Base-by-base conservation (phyloP, 1,140 invertebrate genomes). In the Acyrthosiphon pisum region DNA sequence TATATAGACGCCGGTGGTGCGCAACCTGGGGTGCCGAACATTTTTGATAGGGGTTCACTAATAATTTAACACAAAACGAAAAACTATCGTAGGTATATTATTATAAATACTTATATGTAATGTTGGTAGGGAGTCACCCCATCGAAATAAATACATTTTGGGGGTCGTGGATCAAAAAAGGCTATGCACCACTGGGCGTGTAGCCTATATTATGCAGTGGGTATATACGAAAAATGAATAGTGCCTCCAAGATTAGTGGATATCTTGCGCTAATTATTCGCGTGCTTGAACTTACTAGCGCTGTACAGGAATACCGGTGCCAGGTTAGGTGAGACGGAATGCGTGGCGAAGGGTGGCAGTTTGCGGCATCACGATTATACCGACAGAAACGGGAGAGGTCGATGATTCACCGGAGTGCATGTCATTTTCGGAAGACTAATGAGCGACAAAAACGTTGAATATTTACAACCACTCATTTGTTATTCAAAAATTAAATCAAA, bases 401-500 rank as follows among this genome's bases (percentile, higher is more conserved):
- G 83, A 84, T 37, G 3, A 41, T 84, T 84, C 22, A 44, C 41
- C 22, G 2, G n/a, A 53, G 48, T 50, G 26, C 46, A 9, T 86
- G 84, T 88, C n/a, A 35, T 88, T 37, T 88, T 88, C 20, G 8
- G 18, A 53, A 50, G 87, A 88, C 87, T 53, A 53, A 53, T 53
- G 48, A 89, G 50, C 3, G 87, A 56, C 87, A 37, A 89, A 53
- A 89, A 88, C 87, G 87, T 48, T 88, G 30, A 88, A 88, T 88
- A 88, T 88, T 88, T 88, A 88, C 22, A 37, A 89, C 87, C 50
- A 37, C 48, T 89, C n/a, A 41, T 89, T 89, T 56, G 22, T 56
- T 89, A 87, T 89, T 89, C 48, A 53, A 89, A 53, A 89, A 89
- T 89, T 89, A 89, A 89, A 89, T 89, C 48, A 56, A 89, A 53